These are phyloP conservation scores for Thaumatotibia leucotreta DNA, from an alignment of 1,140 invertebrate genomes.

Conservation along the genomic window DNA sequence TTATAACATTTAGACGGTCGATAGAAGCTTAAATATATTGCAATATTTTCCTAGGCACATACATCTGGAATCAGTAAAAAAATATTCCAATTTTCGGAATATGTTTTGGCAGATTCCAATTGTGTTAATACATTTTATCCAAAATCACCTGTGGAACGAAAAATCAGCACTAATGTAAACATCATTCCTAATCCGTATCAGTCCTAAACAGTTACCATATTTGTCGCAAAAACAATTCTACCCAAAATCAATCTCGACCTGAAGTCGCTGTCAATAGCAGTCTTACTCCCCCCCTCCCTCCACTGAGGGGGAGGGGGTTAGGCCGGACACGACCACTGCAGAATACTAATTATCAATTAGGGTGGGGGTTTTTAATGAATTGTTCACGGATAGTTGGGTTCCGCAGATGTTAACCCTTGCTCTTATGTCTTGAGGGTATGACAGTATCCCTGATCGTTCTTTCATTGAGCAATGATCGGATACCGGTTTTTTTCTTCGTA, in stretches of 20 bases:
- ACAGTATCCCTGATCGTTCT: not conserved
- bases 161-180: too few species aligned
- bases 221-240: not conserved
- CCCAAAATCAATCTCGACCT: not conserved
- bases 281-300: not conserved
- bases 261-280: conserved; percentile 10
- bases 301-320: not conserved
- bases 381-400: not conserved
- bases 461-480: too few species aligned
- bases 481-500: too few species aligned
- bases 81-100: too few species aligned
- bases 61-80: too few species aligned
- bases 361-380: not conserved
- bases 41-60: too few species aligned
- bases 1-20: too few species aligned
- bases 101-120: too few species aligned
- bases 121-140: too few species aligned
- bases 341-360: conserved; percentile 38
- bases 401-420: not conserved
- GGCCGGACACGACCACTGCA: conserved; percentile 15
- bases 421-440: not conserved
- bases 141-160: too few species aligned
- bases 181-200: too few species aligned
- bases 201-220: not conserved
- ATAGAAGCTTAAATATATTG: too few species aligned